Conservation (phyloP, 2,888 invertebrate genomes). For the Nymphalis polychloros region DNA sequence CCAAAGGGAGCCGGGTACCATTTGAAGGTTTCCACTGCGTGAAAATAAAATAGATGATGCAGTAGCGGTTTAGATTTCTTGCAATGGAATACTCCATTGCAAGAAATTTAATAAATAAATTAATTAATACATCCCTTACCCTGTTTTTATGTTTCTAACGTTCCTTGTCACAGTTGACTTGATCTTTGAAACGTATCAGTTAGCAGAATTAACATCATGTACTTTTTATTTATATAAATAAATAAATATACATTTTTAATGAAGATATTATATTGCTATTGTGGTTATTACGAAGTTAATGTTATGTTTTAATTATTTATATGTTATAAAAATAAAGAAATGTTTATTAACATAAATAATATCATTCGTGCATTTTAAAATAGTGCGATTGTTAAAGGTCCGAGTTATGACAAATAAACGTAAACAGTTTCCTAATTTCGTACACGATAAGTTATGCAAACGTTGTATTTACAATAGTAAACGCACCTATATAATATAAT, state of each 20-base stretch:
- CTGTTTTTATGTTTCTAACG: neutral
- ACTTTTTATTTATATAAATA: neutral
- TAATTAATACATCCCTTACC: neutral
- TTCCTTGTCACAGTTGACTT: neutral
- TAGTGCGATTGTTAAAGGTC: neutral
- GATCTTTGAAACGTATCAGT: neutral
- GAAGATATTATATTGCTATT: neutral
- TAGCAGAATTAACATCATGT: neutral
- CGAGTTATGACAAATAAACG: neutral
- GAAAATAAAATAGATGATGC: no score
- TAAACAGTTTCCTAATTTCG: constrained; percentile 5
- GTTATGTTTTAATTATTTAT: neutral
- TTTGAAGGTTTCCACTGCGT: no score
- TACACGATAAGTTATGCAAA: no score
- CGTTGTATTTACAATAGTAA: no score
- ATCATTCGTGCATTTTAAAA: no score
- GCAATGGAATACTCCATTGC: no score
- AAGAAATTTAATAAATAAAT: no score
- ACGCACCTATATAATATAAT: constrained; percentile 9
- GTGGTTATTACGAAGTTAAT: neutral
- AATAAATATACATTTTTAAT: no score
- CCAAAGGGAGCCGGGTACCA: no score
- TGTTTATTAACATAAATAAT: no score
- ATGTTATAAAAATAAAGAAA: no score
- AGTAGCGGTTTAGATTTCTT: no score